phyloP scores from a whole-genome alignment of 2,888 invertebrate genomes.

The Hydriomena furcata region DNA sequence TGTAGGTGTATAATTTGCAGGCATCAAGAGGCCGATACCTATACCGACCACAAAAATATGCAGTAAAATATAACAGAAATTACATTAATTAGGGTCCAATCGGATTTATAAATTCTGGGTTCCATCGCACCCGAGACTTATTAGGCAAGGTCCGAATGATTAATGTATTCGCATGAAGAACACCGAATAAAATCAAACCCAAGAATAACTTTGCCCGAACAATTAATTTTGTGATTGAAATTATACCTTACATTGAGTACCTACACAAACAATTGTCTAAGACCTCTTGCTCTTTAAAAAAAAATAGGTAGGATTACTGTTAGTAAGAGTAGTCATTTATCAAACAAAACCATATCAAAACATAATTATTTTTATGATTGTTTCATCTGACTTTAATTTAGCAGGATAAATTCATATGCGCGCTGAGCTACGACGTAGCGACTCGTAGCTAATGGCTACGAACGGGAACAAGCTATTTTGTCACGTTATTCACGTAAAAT shows the following conservation, averaged over 20 bases:
- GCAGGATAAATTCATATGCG: too few relatives aligned
- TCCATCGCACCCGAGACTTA: constrained; percentile 32
- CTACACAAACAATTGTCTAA: too few relatives aligned
- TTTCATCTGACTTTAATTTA: too few relatives aligned
- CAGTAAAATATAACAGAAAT: constrained; percentile 40
- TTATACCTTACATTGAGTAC: too few relatives aligned
- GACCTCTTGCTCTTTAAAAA: too few relatives aligned
- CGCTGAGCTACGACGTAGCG: constrained; percentile 47
- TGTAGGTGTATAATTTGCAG: constrained; percentile 27
- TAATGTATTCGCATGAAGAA: constrained; percentile 37
- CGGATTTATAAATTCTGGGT: constrained; percentile 35
- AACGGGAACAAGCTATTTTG: constrained; percentile 18
- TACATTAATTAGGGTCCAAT: constrained; percentile 53
- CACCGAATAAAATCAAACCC: constrained; percentile 27
- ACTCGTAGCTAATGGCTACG: constrained; percentile 38
- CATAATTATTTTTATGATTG: too few relatives aligned
- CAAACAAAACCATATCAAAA: too few relatives aligned
- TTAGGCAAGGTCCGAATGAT: constrained; percentile 42
- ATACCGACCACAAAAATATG: constrained; percentile 35
- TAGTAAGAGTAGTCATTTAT: too few relatives aligned
- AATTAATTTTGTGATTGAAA: constrained; percentile 35
- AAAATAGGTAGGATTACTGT: too few relatives aligned
- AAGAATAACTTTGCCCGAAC: constrained; percentile 31
- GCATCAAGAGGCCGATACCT: constrained; percentile 19
- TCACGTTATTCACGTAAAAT: too few relatives aligned